phyloP scores from a whole-genome alignment of 2,888 invertebrate genomes.

The Zaprionus obscuricornis region DNA sequence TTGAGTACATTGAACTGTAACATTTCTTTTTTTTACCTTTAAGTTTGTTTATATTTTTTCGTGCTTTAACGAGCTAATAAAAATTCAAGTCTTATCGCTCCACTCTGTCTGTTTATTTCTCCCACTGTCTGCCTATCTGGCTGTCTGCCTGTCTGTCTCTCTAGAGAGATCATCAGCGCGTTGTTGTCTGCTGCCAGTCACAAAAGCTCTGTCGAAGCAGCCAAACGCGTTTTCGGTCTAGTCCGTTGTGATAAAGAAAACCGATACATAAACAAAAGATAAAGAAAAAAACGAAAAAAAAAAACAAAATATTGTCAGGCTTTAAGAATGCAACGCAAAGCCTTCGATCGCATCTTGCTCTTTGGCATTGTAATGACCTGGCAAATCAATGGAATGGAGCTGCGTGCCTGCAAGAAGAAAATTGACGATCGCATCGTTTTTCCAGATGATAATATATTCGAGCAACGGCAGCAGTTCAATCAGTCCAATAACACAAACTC shows the following conservation, averaged over 20 bases:
- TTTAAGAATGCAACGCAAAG: too few relatives aligned
- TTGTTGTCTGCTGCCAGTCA: constrained; percentile 45
- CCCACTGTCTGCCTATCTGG: constrained; percentile 11
- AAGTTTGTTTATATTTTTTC: neutral
- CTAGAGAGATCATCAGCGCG: constrained; percentile 10
- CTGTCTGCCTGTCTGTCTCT: too few relatives aligned
- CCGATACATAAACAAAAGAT: constrained; percentile 1
- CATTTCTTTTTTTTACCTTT: too few relatives aligned
- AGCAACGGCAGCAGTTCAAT: neutral
- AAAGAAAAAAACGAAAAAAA: too few relatives aligned
- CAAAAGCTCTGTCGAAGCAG: constrained; percentile 46
- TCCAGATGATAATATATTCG: constrained; percentile 39
- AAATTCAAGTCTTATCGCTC: constrained; percentile 45
- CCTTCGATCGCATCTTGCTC: too few relatives aligned
- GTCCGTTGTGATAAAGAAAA: neutral
- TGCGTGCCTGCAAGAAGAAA: neutral
- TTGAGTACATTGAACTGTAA: too few relatives aligned
- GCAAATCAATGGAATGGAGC: constrained; percentile 3
- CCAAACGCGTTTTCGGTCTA: constrained; percentile 60
- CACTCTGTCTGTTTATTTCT: constrained; percentile 13
- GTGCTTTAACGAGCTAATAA: constrained; percentile 12
- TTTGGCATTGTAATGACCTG: too few relatives aligned
- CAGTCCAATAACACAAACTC: neutral
- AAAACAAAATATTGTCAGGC: too few relatives aligned
- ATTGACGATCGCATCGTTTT: constrained; percentile 66